These are phyloP conservation scores for Steinernema scapterisci DNA, from an alignment of 2,888 invertebrate genomes.

Conservation along the genomic window DNA sequence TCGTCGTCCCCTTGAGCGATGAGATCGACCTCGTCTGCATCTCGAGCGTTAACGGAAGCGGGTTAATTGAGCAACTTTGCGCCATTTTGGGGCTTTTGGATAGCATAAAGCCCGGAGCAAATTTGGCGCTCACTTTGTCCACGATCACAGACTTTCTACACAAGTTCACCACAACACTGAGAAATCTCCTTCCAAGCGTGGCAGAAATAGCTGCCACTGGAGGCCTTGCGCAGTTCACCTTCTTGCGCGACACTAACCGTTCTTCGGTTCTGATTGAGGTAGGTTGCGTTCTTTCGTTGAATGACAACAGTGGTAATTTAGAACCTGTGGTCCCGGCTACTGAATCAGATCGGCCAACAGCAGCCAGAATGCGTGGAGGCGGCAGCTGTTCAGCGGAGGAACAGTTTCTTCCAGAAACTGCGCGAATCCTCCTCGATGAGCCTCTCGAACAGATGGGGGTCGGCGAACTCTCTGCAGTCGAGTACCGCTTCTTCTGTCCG, in stretches of 20 bases:
- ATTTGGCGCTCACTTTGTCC: background rate
- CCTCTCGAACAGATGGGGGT: slow-evolving; percentile 11
- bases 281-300: too few relatives aligned
- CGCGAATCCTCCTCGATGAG: background rate
- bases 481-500: background rate
- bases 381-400: background rate
- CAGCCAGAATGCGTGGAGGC: background rate
- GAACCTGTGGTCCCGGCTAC: slow-evolving; percentile 3
- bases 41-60: slow-evolving; percentile 21
- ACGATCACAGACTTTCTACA: background rate
- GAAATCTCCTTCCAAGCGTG: background rate
- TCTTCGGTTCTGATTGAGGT: slow-evolving; percentile 8
- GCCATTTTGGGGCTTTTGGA: background rate
- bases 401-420: background rate
- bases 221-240: background rate
- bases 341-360: background rate
- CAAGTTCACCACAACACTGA: background rate
- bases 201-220: slow-evolving; percentile 5
- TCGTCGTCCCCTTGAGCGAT: slow-evolving; percentile 13
- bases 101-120: background rate
- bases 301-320: background rate
- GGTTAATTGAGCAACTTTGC: slow-evolving; percentile 8
- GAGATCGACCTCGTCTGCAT: slow-evolving; percentile 15
- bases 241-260: slow-evolving; percentile 4
- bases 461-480: slow-evolving; percentile 3